These are phyloP conservation scores for Acanthisitta chloris DNA, from an alignment of 2,113 vertebrate genomes.

Conservation along the genomic window DNA sequence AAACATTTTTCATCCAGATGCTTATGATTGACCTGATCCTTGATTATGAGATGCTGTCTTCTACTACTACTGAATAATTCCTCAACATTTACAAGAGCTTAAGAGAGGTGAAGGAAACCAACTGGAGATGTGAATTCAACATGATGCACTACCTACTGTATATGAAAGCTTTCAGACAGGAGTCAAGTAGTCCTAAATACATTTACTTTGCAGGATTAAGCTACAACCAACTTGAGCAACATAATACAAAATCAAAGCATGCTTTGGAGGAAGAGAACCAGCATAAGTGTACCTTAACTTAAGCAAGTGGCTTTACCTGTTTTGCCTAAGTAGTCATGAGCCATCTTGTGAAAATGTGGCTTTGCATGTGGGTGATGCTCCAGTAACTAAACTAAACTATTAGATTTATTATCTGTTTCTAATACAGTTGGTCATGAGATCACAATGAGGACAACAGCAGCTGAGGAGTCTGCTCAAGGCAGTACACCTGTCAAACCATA, in stretches of 20 bases:
- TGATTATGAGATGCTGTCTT: neutral
- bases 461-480: too few species aligned
- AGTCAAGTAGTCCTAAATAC: neutral
- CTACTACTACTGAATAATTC: neutral
- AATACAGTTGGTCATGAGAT: too few species aligned
- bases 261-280: neutral
- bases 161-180: neutral
- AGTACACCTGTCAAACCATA: too few species aligned
- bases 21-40: neutral
- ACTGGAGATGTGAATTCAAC: neutral
- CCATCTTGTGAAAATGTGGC: too few species aligned
- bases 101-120: neutral
- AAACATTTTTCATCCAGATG: neutral
- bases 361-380: too few species aligned
- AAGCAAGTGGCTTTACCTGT: too few species aligned
- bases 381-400: too few species aligned
- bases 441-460: too few species aligned
- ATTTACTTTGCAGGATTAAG: neutral
- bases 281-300: neutral
- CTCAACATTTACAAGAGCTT: neutral
- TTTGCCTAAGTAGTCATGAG: too few species aligned
- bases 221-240: neutral
- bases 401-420: too few species aligned
- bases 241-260: neutral
- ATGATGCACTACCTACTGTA: neutral